Base-by-base conservation (phyloP, 2,888 invertebrate genomes). In the Hipparchia semele region DNA sequence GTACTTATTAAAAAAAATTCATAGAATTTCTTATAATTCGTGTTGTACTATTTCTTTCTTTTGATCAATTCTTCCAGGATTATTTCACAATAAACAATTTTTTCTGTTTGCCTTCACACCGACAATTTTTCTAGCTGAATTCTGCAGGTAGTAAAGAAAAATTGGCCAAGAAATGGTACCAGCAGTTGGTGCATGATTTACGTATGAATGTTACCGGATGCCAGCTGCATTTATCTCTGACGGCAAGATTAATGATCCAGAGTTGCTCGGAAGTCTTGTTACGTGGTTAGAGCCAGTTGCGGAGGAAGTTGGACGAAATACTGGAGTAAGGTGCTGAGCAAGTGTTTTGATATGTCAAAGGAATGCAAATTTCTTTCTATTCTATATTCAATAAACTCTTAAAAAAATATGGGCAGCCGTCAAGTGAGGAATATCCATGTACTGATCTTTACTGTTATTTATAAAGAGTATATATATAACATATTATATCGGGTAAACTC, bases 161-260 rank as follows among this genome's bases (percentile, higher is more conserved):
- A 5, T n/a, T 7, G 13, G 9, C 4, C 2, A 49, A 49, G 56
- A 56, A 66, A 58, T 67, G 13, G 13, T 56, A 67, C 39, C 45
- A 23, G n/a, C 13, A 58, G 45, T 8, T 65, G 1, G 13, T 51
- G 64, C 64, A 53, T 53, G 65, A 53, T 65, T 65, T 67, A 67
- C 56, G 45, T 56, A 13, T 46, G 10, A 67, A 46, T 56, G 67
- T 10, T 46, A 67, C 56, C 56, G 54, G 67, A 67, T 65, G 45
- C 56, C 6, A 9, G 67, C 45, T 67, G 67, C 67, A 67, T 67
- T 67, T 58, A 46, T 67, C 67, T 67, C 67, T 46, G 56, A 58
- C 54, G 46, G 46, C 6, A n/a, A 56, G 56, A 67, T 67, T 67
- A 67, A 67, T 67, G 56, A 13, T 56, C 13, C 6, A 2, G 46